Evolutionary conservation across 2,797 vertebrate genomes (phyloP).

Genomic region (Knipowitschia caucasica): DNA sequence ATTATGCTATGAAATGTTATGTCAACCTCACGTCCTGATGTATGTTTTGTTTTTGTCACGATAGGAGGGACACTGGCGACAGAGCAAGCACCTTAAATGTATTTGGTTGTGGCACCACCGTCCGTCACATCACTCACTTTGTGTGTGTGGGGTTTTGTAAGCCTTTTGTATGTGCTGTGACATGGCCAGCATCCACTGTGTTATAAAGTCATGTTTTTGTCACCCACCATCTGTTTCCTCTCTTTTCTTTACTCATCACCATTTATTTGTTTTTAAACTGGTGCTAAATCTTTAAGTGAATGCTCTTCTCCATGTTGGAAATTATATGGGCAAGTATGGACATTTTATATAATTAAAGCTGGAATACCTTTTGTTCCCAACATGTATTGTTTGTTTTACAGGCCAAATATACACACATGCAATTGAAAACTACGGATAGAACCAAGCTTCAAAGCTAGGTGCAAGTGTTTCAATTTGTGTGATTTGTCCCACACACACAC

Average conservation of each 20-base stretch:
- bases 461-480: too few relatives aligned
- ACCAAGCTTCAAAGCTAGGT: too few relatives aligned
- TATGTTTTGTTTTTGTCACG: constrained; percentile 31
- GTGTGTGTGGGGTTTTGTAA: constrained; percentile 82
- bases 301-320: too few relatives aligned
- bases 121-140: constrained; percentile 45
- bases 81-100: constrained; percentile 81
- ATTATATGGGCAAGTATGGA: too few relatives aligned
- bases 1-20: background rate
- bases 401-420: too few relatives aligned
- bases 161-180: constrained; percentile 85
- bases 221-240: constrained; percentile 66
- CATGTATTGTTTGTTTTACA: background rate
- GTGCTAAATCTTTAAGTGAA: too few relatives aligned
- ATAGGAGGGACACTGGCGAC: constrained; percentile 48
- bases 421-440: too few relatives aligned
- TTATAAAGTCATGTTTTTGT: constrained; percentile 82
- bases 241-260: constrained; percentile 49
- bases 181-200: constrained; percentile 77
- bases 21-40: constrained; percentile 20
- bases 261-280: constrained; percentile 26
- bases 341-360: too few relatives aligned
- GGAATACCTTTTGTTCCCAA: too few relatives aligned
- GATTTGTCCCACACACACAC: too few relatives aligned
- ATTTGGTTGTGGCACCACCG: constrained; percentile 53